These are phyloP conservation scores for Meloidogyne exigua DNA, from an alignment of 1,140 invertebrate genomes.

Conservation along the genomic window DNA sequence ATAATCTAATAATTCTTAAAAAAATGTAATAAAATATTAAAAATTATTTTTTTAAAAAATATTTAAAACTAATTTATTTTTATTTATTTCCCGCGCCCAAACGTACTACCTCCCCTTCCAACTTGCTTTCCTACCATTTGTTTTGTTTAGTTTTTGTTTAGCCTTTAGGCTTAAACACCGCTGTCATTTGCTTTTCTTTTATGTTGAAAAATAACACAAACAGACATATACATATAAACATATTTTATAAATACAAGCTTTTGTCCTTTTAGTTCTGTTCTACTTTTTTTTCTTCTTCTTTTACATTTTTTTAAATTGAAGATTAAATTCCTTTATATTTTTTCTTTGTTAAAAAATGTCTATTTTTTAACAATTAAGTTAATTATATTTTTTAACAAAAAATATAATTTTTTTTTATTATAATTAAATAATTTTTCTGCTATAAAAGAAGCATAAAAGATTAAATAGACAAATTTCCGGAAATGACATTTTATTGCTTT, in stretches of 20 bases:
- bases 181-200: conserved; percentile 1
- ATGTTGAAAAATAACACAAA: neutral
- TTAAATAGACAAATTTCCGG: neutral
- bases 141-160: neutral
- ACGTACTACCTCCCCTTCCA: neutral
- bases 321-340: neutral
- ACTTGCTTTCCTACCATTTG: neutral
- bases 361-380: neutral
- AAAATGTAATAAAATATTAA: too few species aligned
- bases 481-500: neutral
- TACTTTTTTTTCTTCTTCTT: neutral
- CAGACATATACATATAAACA: neutral
- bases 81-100: neutral
- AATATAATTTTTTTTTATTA: neutral
- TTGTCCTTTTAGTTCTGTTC: neutral
- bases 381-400: neutral
- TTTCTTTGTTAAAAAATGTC: neutral
- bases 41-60: too few species aligned
- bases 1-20: too few species aligned
- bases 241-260: neutral
- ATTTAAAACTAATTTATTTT: too few species aligned
- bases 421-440: neutral
- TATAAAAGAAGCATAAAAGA: neutral
- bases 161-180: neutral
- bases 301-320: neutral